Evolutionary conservation across 2,888 invertebrate species (phyloP).

Genomic region (Ichneumoninae sp.): DNA sequence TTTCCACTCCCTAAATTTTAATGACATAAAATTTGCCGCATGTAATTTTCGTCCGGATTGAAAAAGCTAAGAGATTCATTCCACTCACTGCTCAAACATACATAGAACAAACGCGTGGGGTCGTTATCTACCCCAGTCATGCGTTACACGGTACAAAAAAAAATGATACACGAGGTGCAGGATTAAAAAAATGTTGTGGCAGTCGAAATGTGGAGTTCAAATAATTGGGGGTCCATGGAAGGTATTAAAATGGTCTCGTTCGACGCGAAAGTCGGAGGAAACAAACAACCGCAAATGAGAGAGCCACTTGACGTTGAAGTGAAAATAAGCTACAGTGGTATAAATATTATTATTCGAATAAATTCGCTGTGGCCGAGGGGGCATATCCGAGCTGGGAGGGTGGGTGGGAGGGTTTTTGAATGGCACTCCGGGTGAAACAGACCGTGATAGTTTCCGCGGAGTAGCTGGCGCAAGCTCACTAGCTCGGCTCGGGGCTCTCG

Average conservation of each 20-base stretch:
- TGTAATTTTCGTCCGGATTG: no score
- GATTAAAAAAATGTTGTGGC: not conserved
- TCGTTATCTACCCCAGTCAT: no score
- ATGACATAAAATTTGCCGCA: no score
- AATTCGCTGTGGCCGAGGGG: not conserved
- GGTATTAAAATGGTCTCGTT: no score
- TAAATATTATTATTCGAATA: conserved; percentile 16
- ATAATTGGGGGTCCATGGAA: no score
- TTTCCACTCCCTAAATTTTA: no score
- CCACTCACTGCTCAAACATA: no score
- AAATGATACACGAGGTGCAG: not conserved
- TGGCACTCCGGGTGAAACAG: conserved; percentile 73
- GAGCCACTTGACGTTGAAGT: conserved; percentile 45
- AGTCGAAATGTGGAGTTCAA: no score
- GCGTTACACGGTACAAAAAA: no score
- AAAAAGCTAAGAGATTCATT: no score
- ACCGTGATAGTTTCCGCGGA: conserved; percentile 69
- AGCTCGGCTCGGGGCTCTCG: conserved; percentile 64
- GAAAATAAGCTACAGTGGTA: conserved; percentile 35
- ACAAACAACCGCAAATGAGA: conserved; percentile 50
- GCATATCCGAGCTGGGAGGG: conserved; percentile 38
- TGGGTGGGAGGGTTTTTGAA: conserved; percentile 52
- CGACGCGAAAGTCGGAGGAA: conserved; percentile 28
- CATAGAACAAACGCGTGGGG: no score
- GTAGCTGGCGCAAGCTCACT: conserved; percentile 66